Evolutionary conservation across 2,113 vertebrate species (phyloP).

Genomic region (Pteronura brasiliensis): DNA sequence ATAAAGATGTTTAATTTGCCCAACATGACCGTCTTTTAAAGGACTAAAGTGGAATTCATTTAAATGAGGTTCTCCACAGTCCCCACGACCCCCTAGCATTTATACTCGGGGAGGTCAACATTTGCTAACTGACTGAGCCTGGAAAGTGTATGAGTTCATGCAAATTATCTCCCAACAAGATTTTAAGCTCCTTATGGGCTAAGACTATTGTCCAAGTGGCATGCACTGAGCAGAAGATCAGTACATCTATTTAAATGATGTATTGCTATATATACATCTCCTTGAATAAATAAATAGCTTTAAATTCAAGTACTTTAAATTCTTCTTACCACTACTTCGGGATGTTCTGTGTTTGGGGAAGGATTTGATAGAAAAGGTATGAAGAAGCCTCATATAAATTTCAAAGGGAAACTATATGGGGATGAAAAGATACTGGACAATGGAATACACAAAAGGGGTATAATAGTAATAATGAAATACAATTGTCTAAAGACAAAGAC

Average conservation of each 20-base stretch:
- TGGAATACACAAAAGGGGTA: neutral
- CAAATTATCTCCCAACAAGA: neutral
- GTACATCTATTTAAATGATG: constrained; percentile 2
- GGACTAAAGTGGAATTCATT: neutral
- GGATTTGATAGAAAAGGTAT: neutral
- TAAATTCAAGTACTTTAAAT: neutral
- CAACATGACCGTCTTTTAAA: neutral
- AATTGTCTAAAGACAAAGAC: constrained; percentile 10
- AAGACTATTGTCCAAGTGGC: neutral
- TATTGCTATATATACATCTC: neutral
- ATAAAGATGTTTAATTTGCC: constrained; percentile 9
- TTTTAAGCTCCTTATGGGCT: constrained; percentile 13
- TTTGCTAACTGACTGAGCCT: neutral
- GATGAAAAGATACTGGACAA: constrained; percentile 33
- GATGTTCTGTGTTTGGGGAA: neutral
- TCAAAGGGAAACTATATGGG: constrained; percentile 26
- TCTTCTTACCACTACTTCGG: neutral
- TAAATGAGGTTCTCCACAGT: neutral
- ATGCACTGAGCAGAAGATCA: neutral
- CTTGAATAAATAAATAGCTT: neutral
- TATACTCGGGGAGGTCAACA: neutral
- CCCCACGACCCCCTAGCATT: neutral
- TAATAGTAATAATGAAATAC: neutral
- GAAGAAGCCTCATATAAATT: neutral
- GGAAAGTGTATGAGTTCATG: neutral